Evolutionary conservation across 2,113 vertebrate genomes (phyloP), one percentile per base, ranked within the genome.

Genomic region (Calyptomena viridis): DNA sequence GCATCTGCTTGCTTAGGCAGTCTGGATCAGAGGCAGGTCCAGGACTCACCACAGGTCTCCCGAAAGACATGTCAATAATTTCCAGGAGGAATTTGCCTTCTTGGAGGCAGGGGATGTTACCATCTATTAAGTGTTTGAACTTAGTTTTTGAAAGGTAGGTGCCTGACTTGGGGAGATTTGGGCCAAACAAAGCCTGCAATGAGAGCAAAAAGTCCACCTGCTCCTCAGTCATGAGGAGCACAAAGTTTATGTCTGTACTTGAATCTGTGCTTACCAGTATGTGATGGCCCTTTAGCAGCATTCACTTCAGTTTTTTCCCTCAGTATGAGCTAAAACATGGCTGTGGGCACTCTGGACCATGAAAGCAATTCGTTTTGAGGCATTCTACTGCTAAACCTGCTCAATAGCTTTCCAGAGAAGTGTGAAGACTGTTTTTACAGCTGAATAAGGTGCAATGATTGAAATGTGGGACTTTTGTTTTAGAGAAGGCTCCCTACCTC

Each of bases 381-480:
- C 21, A 60, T 8, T 81, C 18, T 75, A 11, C 30, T 23, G 22
- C 69, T 78, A 67, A 92, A 81, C 44, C 24, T 40, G 47, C n/a
- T 87, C 35, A 75, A 47, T 31, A 81, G 40, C 31, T 82, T 80
- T 94, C 77, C 52, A 58, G 68, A 71, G 69, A 35, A 52, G 47
- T 5, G 4, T n/a, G 44, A 87, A 87, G 73, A 37, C 28, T 94
- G 69, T 87, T 94, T 92, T 87, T 89, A 84, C 84, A 94, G 84
- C 80, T 95, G 94, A 84, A 71, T 59, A 33, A 0, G 0, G 22
- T 68, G 60, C 30, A 84, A 5, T 8, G 19, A 11, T 56, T 88
- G 72, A 90, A 90, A 73, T 56, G 24, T 0, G 3, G 11, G 10
- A 39, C 64, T 90, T 86, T 90, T 42, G 42, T 63, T 83, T 71